These are phyloP conservation scores for Mastacembelus armatus DNA, from an alignment of 2,797 vertebrate species.

Conservation along the genomic window DNA sequence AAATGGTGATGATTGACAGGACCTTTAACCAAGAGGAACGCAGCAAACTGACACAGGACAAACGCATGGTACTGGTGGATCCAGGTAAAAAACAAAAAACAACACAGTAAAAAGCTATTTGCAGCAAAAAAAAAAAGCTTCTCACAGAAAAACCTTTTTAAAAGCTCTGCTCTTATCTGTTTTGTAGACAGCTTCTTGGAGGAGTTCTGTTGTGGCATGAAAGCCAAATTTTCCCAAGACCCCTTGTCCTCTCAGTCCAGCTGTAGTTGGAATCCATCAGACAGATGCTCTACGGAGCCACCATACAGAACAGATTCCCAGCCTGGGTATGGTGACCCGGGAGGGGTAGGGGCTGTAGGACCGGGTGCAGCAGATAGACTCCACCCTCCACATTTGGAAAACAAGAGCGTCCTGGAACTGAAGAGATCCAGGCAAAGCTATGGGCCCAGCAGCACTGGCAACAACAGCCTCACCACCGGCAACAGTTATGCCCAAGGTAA, in stretches of 20 bases:
- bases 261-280: constrained; percentile 50
- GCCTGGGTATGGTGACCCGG: constrained; percentile 78
- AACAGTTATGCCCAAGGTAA: constrained; percentile 63
- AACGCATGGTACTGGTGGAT: constrained; percentile 93
- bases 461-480: constrained; percentile 54
- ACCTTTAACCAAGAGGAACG: constrained; percentile 99
- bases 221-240: constrained; percentile 77
- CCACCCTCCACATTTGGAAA: constrained; percentile 86
- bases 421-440: constrained; percentile 87
- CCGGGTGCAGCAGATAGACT: constrained; percentile 53
- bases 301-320: constrained; percentile 82
- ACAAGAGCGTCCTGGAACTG: constrained; percentile 90
- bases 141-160: not conserved
- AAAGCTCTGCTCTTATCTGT: constrained; percentile 4
- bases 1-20: constrained; percentile 98
- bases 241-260: constrained; percentile 51
- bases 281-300: constrained; percentile 64
- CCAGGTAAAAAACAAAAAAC: constrained; percentile 84
- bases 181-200: constrained; percentile 92
- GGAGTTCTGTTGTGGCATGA: constrained; percentile 94
- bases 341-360: constrained; percentile 74
- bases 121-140: not conserved
- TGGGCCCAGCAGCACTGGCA: constrained; percentile 48
- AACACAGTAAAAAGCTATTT: not conserved
- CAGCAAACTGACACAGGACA: constrained; percentile 93